phyloP scores from a whole-genome alignment of 2,888 invertebrate genomes.

The Acanthopleura granulata region DNA sequence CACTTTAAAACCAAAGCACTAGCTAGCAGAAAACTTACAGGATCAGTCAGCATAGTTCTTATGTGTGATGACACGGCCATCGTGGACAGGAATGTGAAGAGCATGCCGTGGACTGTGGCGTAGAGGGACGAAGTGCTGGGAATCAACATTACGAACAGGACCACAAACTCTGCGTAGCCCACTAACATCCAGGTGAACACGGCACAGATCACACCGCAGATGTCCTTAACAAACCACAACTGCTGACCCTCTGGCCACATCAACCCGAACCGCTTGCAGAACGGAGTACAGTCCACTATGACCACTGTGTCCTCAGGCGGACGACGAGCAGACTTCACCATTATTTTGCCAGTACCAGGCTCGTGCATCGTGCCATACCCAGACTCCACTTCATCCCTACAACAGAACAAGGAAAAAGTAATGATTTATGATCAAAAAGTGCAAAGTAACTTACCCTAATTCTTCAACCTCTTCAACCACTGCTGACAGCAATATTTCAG shows the following conservation, averaged over 20 bases:
- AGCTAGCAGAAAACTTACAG: constrained; percentile 75
- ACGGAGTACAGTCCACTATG: constrained; percentile 58
- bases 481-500: no score
- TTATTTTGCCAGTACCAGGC: background rate
- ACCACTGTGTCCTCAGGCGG: constrained; percentile 56
- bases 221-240: constrained; percentile 82
- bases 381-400: no score
- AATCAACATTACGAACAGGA: constrained; percentile 83
- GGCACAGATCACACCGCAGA: constrained; percentile 88
- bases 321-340: constrained; percentile 23
- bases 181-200: constrained; percentile 85
- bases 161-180: constrained; percentile 89
- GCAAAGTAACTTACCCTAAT: no score
- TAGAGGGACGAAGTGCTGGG: constrained; percentile 79
- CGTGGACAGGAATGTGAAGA: constrained; percentile 84
- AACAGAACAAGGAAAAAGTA: no score
- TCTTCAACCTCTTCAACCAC: no score
- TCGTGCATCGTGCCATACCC: no score
- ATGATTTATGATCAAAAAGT: no score
- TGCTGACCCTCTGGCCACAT: constrained; percentile 32
- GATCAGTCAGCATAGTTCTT: constrained; percentile 87
- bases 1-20: no score
- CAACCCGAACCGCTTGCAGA: constrained; percentile 52
- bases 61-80: constrained; percentile 82
- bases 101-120: constrained; percentile 77